Conservation (phyloP, 2,113 vertebrate species). For the Calidris pygmaea region DNA sequence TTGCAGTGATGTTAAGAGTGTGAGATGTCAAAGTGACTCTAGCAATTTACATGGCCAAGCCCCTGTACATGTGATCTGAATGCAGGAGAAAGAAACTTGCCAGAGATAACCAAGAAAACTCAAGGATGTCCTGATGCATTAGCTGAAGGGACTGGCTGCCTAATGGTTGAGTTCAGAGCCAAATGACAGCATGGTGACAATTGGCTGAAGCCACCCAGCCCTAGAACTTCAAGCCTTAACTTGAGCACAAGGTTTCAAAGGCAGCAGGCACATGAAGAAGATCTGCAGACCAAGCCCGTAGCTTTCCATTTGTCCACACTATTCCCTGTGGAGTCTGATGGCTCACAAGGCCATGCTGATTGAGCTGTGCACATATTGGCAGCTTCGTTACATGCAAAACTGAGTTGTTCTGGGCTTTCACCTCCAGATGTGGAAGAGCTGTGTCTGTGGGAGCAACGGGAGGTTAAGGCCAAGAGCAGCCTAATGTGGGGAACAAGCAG, state of each 20-base stretch:
- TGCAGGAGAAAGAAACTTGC: neutral
- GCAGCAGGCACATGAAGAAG: neutral
- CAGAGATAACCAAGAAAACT: neutral
- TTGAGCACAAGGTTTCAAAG: neutral
- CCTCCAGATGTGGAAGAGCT: neutral
- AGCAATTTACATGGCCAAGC: neutral
- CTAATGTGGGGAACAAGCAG: neutral
- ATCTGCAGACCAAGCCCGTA: neutral
- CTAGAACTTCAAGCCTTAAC: neutral
- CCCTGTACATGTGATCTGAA: neutral
- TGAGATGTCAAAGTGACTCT: neutral
- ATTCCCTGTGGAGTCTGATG: neutral
- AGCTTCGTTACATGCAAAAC: neutral
- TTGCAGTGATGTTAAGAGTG: neutral
- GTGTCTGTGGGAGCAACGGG: neutral
- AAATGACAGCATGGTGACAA: neutral
- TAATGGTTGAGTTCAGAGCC: neutral
- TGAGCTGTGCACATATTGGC: neutral
- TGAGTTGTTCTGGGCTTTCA: neutral
- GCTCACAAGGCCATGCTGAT: fast-evolving
- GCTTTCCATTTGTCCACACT: neutral
- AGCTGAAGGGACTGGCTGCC: neutral
- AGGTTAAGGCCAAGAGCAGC: neutral
- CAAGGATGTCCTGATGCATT: neutral
- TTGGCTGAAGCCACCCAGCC: neutral